These are phyloP conservation scores for Pseudopodoces humilis DNA, from an alignment of 2,113 vertebrate species.

Conservation along the genomic window DNA sequence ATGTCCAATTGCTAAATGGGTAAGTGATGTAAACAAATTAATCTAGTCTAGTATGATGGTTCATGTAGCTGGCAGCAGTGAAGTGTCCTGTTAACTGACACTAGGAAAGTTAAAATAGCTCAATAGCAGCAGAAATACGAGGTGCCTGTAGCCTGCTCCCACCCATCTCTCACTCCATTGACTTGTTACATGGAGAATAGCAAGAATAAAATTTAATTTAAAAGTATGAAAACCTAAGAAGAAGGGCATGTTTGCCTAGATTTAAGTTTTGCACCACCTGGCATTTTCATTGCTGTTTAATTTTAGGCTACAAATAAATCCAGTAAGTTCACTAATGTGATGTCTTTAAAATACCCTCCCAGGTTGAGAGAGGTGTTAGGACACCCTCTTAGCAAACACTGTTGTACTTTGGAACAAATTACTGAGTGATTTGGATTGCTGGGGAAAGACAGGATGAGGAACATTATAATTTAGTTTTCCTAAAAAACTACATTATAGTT, in stretches of 20 bases:
- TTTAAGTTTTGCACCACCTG: background rate
- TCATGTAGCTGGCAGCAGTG: background rate
- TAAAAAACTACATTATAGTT: background rate
- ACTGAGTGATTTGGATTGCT: background rate
- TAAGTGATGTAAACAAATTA: conserved; percentile 68
- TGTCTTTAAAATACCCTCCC: background rate
- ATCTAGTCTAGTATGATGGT: background rate
- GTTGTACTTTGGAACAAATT: background rate
- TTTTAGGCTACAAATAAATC: background rate
- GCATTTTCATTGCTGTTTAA: background rate
- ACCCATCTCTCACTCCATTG: background rate
- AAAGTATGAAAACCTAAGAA: background rate
- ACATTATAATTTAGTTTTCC: too few relatives aligned
- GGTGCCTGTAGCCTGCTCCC: background rate
- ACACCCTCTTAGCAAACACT: background rate
- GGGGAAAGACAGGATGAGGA: background rate
- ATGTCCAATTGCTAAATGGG: conserved; percentile 99
- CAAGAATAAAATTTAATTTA: background rate
- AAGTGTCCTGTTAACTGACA: background rate
- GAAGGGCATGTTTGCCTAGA: background rate
- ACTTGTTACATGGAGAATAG: background rate
- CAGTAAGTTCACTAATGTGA: background rate
- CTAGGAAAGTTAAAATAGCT: background rate
- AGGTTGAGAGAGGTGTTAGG: background rate
- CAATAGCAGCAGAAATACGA: background rate